Conservation (phyloP, 2,113 vertebrate species). For the Leptocoma aspasia region DNA sequence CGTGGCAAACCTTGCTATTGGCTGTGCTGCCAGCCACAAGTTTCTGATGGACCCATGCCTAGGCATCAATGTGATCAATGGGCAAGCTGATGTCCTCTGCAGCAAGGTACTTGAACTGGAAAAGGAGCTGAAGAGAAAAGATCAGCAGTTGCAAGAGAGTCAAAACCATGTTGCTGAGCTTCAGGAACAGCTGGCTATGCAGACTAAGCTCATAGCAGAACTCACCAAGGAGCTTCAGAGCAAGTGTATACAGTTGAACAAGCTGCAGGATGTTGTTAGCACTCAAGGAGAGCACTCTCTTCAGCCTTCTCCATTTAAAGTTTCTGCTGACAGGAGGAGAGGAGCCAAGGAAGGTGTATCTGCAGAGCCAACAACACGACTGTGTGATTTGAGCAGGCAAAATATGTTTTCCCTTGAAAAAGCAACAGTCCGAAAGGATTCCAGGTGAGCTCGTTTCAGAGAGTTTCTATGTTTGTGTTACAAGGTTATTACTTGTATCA, state of each 20-base stretch:
- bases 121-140: conserved; percentile 78
- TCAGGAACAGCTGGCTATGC: conserved; percentile 79
- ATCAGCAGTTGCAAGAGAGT: conserved; percentile 77
- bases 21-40: conserved; percentile 35
- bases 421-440: conserved; percentile 85
- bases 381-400: conserved; percentile 77
- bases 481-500: background rate
- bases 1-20: conserved; percentile 32
- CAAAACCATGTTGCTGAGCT: conserved; percentile 77
- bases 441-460: conserved; percentile 75
- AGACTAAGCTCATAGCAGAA: conserved; percentile 77
- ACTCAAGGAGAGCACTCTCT: conserved; percentile 65
- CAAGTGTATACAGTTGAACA: conserved; percentile 84
- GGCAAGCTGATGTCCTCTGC: conserved; percentile 67
- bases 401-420: conserved; percentile 88
- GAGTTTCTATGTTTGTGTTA: background rate
- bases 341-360: conserved; percentile 93
- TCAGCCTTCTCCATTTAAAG: conserved; percentile 67
- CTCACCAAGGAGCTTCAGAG: conserved; percentile 84
- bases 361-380: conserved; percentile 85
- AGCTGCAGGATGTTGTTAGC: conserved; percentile 83
- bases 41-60: conserved; percentile 29
- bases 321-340: conserved; percentile 76
- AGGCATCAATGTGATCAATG: background rate
- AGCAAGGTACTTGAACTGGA: conserved; percentile 82